Evolutionary conservation across 2,797 vertebrate genomes (phyloP).

Genomic region (Crax fasciolata): DNA sequence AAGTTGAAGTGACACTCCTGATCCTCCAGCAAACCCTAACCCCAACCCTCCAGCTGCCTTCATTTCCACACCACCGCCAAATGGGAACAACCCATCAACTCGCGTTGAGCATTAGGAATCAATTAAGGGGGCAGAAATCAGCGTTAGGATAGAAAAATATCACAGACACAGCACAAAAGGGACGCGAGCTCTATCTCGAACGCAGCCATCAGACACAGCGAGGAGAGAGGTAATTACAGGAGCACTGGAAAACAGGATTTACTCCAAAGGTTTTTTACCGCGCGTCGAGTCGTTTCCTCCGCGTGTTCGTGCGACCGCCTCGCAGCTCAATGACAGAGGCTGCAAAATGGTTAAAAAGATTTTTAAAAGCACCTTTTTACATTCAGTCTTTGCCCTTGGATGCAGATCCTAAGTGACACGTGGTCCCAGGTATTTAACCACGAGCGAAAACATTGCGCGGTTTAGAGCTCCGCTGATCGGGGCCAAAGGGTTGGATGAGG

Average conservation of each 20-base stretch:
- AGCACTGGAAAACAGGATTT: conserved; percentile 43
- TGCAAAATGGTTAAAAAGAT: not conserved
- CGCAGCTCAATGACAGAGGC: not conserved
- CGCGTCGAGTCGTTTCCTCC: not conserved
- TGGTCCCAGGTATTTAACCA: not conserved
- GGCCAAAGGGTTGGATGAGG: not conserved
- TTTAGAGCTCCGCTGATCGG: rapidly evolving
- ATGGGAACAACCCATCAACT: not conserved
- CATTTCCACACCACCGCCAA: not conserved
- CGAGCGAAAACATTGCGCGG: not conserved
- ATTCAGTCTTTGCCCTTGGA: not conserved
- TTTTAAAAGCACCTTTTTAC: not conserved
- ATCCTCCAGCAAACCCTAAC: rapidly evolving
- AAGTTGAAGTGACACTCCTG: not conserved
- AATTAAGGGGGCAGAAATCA: not conserved
- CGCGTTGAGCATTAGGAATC: not conserved
- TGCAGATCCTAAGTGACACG: rapidly evolving
- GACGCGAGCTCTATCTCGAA: not conserved
- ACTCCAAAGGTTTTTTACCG: not conserved
- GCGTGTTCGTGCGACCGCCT: rapidly evolving
- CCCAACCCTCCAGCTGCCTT: too few relatives aligned
- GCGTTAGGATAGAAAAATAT: not conserved
- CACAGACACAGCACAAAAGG: not conserved
- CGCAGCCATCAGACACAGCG: not conserved
- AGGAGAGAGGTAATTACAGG: conserved; percentile 32